These are phyloP conservation scores for Mallotus villosus DNA, from an alignment of 2,797 vertebrate genomes.

Conservation along the genomic window DNA sequence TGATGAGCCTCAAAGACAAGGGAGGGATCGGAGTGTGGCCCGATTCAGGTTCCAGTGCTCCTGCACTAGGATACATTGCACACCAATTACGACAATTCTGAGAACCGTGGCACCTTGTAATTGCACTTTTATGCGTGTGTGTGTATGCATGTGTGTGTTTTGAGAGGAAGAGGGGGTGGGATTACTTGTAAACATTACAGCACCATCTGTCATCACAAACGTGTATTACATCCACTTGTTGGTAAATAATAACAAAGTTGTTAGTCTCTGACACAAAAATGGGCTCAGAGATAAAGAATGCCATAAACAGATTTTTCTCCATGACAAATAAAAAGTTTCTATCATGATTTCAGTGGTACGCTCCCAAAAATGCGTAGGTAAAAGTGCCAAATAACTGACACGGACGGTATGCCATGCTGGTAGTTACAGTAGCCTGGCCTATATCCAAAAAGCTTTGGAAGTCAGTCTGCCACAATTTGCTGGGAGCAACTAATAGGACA, in stretches of 20 bases:
- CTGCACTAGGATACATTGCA: neutral
- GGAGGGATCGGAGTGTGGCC: neutral
- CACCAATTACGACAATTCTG: neutral
- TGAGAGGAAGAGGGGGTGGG: neutral
- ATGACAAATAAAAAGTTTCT: no score
- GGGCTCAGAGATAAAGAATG: no score
- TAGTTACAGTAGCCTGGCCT: neutral
- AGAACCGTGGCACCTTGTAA: neutral
- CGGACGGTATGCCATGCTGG: neutral
- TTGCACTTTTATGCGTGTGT: neutral
- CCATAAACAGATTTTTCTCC: no score
- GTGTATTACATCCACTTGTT: neutral
- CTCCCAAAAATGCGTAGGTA: neutral
- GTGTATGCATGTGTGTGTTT: neutral
- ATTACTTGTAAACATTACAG: neutral
- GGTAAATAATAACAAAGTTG: no score
- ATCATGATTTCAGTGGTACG: no score
- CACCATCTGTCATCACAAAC: neutral
- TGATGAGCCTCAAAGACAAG: conserved; percentile 5
- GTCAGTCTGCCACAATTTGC: neutral
- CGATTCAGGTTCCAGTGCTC: neutral
- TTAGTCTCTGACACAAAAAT: no score
- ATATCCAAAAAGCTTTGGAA: neutral
- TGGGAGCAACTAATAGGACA: neutral
- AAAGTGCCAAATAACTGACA: neutral